These are phyloP conservation scores for Volucella bombylans DNA, from an alignment of 2,888 invertebrate species.

Conservation along the genomic window DNA sequence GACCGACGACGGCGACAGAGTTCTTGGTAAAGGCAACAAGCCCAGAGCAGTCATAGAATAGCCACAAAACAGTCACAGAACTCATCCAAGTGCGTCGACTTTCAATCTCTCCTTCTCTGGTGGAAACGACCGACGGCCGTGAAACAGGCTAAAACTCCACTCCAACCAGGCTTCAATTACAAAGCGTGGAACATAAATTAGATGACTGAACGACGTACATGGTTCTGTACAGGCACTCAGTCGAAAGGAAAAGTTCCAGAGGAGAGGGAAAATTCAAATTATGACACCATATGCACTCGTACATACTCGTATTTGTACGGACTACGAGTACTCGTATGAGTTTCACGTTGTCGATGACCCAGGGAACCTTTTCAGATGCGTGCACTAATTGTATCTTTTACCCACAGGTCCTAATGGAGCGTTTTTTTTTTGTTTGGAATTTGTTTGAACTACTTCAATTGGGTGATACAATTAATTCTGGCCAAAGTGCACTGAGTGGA, in stretches of 20 bases:
- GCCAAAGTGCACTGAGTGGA: not conserved
- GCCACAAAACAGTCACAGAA: conserved; percentile 4
- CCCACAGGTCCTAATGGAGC: not conserved
- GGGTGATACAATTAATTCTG: conserved; percentile 44
- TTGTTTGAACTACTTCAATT: conserved; percentile 53
- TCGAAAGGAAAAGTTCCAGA: conserved; percentile 35
- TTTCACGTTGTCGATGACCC: conserved; percentile 38
- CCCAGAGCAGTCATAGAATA: conserved; percentile 9
- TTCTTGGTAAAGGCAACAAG: conserved; percentile 45
- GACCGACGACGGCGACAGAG: conserved; percentile 47
- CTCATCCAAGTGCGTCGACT: conserved; percentile 69
- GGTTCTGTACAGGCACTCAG: conserved; percentile 8
- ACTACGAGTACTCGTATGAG: not conserved
- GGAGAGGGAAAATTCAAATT: conserved; percentile 48
- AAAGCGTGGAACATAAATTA: conserved; percentile 65
- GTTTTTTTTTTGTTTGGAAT: conserved; percentile 14
- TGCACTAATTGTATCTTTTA: conserved; percentile 18
- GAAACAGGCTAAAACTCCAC: conserved; percentile 31
- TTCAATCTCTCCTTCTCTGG: conserved; percentile 43
- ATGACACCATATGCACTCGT: conserved; percentile 27
- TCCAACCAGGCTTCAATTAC: conserved; percentile 54
- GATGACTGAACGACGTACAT: conserved; percentile 9
- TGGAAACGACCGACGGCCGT: conserved; percentile 55
- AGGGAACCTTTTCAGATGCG: conserved; percentile 22
- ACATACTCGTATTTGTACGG: too few species aligned